These are phyloP conservation scores for Aphelinus atriplicis DNA, from an alignment of 1,140 invertebrate genomes.

Conservation along the genomic window DNA sequence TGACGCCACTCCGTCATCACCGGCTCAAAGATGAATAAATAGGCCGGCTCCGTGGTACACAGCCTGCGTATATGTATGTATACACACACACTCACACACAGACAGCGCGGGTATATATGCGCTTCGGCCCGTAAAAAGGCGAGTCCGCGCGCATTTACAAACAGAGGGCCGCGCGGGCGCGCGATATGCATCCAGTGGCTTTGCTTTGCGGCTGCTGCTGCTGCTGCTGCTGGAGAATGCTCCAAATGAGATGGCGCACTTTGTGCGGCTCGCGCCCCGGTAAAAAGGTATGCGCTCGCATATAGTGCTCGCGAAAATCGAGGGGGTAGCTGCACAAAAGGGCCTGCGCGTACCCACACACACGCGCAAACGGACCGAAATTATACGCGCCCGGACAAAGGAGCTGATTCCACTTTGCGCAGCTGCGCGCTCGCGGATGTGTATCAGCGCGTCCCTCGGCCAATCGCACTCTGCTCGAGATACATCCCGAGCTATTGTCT, in stretches of 20 bases:
- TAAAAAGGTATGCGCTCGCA: background rate
- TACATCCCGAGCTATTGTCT: too few relatives aligned
- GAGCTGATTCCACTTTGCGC: background rate
- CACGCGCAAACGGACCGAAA: background rate
- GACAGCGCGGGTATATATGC: background rate
- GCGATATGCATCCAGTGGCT: too few relatives aligned
- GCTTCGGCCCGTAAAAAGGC: background rate
- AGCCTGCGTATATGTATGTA: too few relatives aligned
- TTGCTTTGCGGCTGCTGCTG: background rate
- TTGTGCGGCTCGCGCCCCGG: background rate
- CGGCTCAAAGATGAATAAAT: too few relatives aligned
- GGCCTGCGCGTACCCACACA: conserved; percentile 4
- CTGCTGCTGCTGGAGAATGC: conserved; percentile 10
- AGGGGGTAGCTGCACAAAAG: conserved; percentile 15
- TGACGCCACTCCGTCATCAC: too few relatives aligned
- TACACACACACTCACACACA: background rate
- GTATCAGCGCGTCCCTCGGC: too few relatives aligned
- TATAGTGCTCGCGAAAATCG: conserved; percentile 2
- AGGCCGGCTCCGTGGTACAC: too few relatives aligned
- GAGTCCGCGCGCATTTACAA: background rate
- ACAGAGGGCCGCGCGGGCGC: background rate
- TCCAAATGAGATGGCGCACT: conserved; percentile 27
- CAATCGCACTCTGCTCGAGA: too few relatives aligned
- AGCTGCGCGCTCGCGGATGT: too few relatives aligned
- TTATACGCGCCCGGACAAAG: too few relatives aligned